phyloP scores from a whole-genome alignment of 2,113 vertebrate species.

The Aptenodytes forsteri region DNA sequence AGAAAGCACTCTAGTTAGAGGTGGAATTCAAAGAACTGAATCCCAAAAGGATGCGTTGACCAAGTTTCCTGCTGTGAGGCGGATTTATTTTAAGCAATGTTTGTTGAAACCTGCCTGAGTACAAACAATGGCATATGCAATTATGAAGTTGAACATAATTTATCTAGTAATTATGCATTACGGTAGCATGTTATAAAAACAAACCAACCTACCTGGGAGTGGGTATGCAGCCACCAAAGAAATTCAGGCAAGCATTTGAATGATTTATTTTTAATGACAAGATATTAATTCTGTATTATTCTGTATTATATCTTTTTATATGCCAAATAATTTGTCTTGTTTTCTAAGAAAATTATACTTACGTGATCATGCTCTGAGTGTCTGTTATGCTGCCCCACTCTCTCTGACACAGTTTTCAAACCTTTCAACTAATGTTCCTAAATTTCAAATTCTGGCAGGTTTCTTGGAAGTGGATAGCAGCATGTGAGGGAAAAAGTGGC shows the following conservation, averaged over 20 bases:
- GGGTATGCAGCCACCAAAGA: not conserved
- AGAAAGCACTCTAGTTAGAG: not conserved
- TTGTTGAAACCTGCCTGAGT: not conserved
- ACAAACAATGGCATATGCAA: not conserved
- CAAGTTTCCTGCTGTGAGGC: not conserved
- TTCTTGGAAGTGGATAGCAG: not conserved
- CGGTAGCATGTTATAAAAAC: not conserved
- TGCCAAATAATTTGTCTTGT: not conserved
- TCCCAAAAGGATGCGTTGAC: not conserved
- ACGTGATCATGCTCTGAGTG: not conserved
- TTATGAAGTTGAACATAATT: not conserved
- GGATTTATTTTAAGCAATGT: not conserved
- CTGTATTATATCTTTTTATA: not conserved
- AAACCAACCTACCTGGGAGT: not conserved
- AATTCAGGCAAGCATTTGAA: not conserved
- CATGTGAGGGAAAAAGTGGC: not conserved
- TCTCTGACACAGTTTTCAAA: not conserved
- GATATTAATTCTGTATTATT: not conserved
- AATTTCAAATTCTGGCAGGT: not conserved
- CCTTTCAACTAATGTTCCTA: not conserved
- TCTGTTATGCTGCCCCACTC: fast-evolving
- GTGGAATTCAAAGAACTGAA: not conserved
- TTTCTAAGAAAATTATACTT: not conserved
- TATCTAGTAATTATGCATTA: not conserved
- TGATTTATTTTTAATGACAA: not conserved